phyloP scores from a whole-genome alignment of 53 echinoderm and acorn worm genomes.

The Henricia sp. region DNA sequence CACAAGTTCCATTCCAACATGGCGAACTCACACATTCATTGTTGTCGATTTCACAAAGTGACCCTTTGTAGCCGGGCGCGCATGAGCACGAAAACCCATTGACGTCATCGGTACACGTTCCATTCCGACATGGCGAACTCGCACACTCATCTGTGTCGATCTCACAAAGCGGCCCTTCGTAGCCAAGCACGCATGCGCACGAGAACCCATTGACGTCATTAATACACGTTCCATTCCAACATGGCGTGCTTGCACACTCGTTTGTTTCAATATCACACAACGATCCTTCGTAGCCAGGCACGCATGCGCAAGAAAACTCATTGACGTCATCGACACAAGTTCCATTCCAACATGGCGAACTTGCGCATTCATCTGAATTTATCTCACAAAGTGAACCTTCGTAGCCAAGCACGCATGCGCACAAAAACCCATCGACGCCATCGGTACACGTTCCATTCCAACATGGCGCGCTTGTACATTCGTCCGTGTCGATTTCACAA shows the following conservation, averaged over 20 bases:
- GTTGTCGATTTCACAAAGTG: not conserved
- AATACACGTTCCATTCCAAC: conserved; percentile 17
- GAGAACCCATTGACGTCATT: not conserved
- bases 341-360: conserved; percentile 44
- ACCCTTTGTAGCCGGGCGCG: not conserved
- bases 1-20: conserved; percentile 6
- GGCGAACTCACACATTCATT: conserved; percentile 17
- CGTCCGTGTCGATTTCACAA: conserved; percentile 43
- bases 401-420: not conserved
- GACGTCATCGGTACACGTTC: conserved; percentile 7
- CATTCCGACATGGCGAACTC: conserved; percentile 9
- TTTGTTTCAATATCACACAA: conserved; percentile 72
- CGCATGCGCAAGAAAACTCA: conserved; percentile 76
- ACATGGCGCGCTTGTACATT: conserved; percentile 31
- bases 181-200: conserved; percentile 46
- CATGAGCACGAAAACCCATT: conserved; percentile 14
- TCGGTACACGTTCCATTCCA: not conserved
- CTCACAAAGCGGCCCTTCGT: conserved; percentile 40
- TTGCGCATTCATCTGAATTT: not conserved
- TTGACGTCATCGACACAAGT: conserved; percentile 77
- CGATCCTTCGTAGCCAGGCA: conserved; percentile 70
- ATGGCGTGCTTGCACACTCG: conserved; percentile 75
- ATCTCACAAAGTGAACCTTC: not conserved
- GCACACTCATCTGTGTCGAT: conserved; percentile 20
- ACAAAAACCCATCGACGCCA: not conserved